Conservation (phyloP, 2,113 vertebrate species). For the Equus quagga region DNA sequence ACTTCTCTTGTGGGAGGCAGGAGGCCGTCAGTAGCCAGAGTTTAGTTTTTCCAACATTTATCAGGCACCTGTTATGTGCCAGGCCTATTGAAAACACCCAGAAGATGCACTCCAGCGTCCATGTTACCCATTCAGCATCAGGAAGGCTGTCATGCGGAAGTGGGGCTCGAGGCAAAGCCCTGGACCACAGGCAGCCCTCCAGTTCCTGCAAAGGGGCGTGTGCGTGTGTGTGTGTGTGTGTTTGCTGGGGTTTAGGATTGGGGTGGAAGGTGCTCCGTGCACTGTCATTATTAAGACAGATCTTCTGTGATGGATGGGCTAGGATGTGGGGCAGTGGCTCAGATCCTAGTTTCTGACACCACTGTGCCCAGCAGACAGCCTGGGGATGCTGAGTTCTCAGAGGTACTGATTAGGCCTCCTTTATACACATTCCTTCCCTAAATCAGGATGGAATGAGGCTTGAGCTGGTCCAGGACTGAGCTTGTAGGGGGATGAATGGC, state of each 20-base stretch:
- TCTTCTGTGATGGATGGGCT: not conserved
- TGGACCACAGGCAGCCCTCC: not conserved
- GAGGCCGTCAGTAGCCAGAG: not conserved
- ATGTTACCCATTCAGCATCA: not conserved
- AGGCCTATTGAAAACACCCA: too few species aligned
- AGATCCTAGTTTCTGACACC: not conserved
- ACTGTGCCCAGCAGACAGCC: not conserved
- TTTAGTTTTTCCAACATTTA: too few species aligned
- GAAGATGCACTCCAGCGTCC: too few species aligned
- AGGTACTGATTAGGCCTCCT: not conserved
- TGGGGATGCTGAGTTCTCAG: not conserved
- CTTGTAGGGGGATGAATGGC: too few species aligned
- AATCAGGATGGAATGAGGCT: not conserved
- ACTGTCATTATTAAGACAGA: not conserved
- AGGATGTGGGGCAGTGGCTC: not conserved
- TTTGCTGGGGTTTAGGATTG: not conserved
- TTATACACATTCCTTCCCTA: not conserved
- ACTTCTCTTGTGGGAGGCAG: not conserved
- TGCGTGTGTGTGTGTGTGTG: not conserved
- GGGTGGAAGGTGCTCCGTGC: not conserved
- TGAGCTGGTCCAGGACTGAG: not conserved
- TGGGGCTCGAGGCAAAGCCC: not conserved
- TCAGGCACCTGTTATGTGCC: not conserved
- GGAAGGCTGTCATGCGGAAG: not conserved
- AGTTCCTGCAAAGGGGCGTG: not conserved